Percentiles rank a stretch among this genome's conserved stretches.
phyloP scores from a whole-genome alignment of 2,113 vertebrate species.

The Saccopteryx leptura region DNA sequence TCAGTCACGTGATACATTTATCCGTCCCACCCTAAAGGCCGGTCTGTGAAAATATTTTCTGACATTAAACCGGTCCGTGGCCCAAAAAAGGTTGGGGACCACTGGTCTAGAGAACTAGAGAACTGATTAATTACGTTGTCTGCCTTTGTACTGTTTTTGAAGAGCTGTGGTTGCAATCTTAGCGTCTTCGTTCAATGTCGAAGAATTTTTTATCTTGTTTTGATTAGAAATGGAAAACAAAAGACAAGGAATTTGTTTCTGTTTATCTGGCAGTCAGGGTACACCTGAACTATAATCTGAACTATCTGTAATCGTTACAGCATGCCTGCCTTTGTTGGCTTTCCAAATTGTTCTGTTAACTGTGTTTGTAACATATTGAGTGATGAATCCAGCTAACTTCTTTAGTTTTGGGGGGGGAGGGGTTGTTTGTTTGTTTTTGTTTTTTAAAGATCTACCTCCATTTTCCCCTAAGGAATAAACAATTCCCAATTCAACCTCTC shows the following conservation, averaged over 20 bases:
- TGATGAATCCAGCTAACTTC: not conserved
- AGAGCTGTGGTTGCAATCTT: not conserved
- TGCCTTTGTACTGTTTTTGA: slow-evolving; percentile 19
- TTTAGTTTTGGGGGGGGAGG: not conserved
- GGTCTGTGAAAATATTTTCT: too few relatives aligned
- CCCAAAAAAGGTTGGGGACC: too few relatives aligned
- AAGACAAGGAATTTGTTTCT: not conserved
- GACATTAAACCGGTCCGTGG: too few relatives aligned
- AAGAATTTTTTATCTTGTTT: slow-evolving; percentile 35
- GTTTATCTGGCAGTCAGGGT: not conserved
- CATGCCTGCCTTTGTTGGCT: not conserved
- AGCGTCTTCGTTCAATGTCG: not conserved
- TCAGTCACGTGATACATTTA: too few relatives aligned
- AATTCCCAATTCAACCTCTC: slow-evolving; percentile 10
- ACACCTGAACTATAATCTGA: not conserved
- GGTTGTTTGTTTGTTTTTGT: not conserved
- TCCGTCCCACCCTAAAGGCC: too few relatives aligned
- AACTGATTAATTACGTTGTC: not conserved
- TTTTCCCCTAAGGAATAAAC: slow-evolving; percentile 38
- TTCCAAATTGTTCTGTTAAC: not conserved
- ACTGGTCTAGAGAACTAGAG: not conserved
- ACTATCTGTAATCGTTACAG: not conserved
- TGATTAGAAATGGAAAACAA: slow-evolving; percentile 44
- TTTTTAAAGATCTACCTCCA: not conserved
- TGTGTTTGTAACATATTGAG: not conserved